A percentile compares a stretch with the other conserved stretches of the same genome.
Conservation (phyloP, 2,113 vertebrate genomes). For the Pantherophis guttatus region DNA sequence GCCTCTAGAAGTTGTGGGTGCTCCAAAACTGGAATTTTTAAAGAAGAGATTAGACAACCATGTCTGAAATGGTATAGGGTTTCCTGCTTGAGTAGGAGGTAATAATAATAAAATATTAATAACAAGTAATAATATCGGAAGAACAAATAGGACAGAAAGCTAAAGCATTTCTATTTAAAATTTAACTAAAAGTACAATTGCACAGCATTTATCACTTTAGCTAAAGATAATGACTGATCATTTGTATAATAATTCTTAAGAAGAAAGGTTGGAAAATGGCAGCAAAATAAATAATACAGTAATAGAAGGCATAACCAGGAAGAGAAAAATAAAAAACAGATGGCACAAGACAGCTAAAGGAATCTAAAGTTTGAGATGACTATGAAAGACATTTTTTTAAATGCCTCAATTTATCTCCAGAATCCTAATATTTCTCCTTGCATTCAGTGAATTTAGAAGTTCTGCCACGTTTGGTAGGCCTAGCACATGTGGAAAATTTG, state of each 20-base stretch:
- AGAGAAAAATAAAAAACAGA: neutral
- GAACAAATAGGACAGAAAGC: neutral
- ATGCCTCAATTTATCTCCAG: slow-evolving; percentile 4
- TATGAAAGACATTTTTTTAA: slow-evolving; percentile 9
- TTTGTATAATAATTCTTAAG: neutral
- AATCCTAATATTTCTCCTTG: neutral
- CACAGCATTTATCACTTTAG: neutral
- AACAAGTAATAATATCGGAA: too few relatives aligned
- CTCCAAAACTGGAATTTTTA: neutral
- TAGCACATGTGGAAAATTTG: slow-evolving; percentile 25
- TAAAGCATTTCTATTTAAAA: neutral
- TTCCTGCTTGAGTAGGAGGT: too few relatives aligned
- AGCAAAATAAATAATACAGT: slow-evolving; percentile 3
- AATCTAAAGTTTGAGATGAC: neutral
- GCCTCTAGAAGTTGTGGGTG: neutral
- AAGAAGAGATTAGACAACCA: neutral
- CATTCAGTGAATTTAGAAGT: neutral
- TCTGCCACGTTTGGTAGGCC: neutral
- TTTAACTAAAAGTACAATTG: slow-evolving; percentile 2
- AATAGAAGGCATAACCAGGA: neutral
- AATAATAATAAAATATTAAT: too few relatives aligned
- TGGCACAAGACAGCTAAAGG: neutral
- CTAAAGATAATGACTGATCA: neutral
- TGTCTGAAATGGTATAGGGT: neutral
- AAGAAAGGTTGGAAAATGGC: neutral